Percentiles rank a stretch among this genome's conserved stretches.
Evolutionary conservation across 1,140 invertebrate species (phyloP).

Genomic region (Geopemphigus sp.): DNA sequence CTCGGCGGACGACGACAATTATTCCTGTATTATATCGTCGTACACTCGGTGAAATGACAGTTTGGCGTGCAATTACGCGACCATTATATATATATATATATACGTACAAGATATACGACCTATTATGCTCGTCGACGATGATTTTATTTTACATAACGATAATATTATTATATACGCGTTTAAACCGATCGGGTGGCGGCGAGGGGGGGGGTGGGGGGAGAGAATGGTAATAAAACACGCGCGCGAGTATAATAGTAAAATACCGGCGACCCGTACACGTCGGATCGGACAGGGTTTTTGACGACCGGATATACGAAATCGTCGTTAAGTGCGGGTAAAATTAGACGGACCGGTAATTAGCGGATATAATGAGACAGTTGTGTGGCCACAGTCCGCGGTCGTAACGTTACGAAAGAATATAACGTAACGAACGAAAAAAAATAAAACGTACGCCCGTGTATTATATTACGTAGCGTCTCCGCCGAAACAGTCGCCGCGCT

Average conservation of each 20-base stretch:
- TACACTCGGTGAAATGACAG: conserved; percentile 33
- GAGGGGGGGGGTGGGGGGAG: neutral
- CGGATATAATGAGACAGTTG: conserved; percentile 47
- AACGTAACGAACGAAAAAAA: neutral
- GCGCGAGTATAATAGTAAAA: neutral
- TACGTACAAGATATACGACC: neutral
- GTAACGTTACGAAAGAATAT: conserved; percentile 3
- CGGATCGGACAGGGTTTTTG: conserved; percentile 32
- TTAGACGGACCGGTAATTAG: conserved; percentile 47
- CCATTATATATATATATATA: conserved; percentile 24
- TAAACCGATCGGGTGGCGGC: neutral
- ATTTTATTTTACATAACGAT: neutral
- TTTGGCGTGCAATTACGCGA: conserved; percentile 36
- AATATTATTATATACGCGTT: neutral
- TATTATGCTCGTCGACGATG: neutral
- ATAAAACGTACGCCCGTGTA: neutral
- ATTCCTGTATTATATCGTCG: neutral
- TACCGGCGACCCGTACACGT: neutral
- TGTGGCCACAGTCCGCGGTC: conserved; percentile 14
- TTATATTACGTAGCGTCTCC: conserved; percentile 11
- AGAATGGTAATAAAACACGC: conserved; percentile 5
- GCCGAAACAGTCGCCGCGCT: neutral
- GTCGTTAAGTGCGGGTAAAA: conserved; percentile 48
- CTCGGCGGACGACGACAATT: neutral
- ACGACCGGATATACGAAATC: conserved; percentile 49